Conservation (phyloP, 2,888 invertebrate species). For the Idaea biselata region DNA sequence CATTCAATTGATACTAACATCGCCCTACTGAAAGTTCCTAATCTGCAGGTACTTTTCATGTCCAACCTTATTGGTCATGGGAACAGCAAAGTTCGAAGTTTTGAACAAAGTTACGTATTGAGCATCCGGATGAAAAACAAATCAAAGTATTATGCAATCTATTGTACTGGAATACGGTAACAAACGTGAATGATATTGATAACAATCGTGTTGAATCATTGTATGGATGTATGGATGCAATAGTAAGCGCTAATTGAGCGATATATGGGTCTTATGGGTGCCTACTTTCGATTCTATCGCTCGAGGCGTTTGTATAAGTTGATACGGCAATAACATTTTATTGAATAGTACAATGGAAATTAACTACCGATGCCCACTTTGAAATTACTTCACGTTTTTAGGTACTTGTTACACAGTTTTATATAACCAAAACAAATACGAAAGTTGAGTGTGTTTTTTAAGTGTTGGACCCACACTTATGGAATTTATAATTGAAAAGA, state of each 20-base stretch:
- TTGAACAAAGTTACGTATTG: constrained; percentile 28
- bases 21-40: constrained; percentile 41
- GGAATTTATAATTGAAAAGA: too few species aligned
- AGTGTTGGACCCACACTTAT: too few species aligned
- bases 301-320: background rate
- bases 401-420: too few species aligned
- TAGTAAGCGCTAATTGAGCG: constrained; percentile 23
- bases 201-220: constrained; percentile 28
- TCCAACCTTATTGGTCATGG: constrained; percentile 49
- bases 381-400: too few species aligned
- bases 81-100: constrained; percentile 31
- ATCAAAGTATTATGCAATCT: constrained; percentile 39
- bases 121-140: constrained; percentile 37
- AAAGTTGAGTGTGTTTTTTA: too few species aligned
- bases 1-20: constrained; percentile 28
- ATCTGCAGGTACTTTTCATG: constrained; percentile 33
- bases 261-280: constrained; percentile 24
- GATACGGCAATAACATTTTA: background rate
- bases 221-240: constrained; percentile 31
- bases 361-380: too few species aligned
- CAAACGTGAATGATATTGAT: constrained; percentile 34
- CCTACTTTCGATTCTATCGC: constrained; percentile 7
- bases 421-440: too few species aligned
- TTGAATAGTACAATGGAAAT: background rate
- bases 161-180: constrained; percentile 42